phyloP scores from a whole-genome alignment of 2,113 vertebrate species.

The Gnathonemus longibarbis region DNA sequence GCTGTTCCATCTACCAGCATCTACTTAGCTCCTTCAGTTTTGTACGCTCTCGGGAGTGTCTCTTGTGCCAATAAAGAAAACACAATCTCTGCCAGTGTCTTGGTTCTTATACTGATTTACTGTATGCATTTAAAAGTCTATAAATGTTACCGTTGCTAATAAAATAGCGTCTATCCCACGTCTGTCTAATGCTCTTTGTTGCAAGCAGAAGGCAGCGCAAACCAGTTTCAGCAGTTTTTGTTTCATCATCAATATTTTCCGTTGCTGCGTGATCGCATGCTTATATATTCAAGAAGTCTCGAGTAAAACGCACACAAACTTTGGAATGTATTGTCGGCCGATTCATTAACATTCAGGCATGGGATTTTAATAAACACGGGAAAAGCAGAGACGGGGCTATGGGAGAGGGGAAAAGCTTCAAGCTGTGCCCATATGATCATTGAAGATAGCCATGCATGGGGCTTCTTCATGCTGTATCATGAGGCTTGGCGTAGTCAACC shows the following conservation, averaged over 20 bases:
- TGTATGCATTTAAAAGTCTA: slow-evolving; percentile 7
- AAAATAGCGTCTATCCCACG: neutral
- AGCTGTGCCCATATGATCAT: slow-evolving; percentile 3
- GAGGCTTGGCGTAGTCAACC: neutral
- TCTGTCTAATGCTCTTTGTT: neutral
- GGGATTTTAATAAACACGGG: neutral
- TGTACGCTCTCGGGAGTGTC: neutral
- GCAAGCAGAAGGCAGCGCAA: neutral
- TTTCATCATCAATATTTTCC: neutral
- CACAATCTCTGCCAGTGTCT: neutral
- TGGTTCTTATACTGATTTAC: neutral
- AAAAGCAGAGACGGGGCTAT: neutral
- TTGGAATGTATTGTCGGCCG: neutral
- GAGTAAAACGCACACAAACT: neutral
- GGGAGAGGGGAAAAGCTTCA: neutral
- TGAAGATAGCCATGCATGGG: neutral
- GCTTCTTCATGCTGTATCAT: neutral
- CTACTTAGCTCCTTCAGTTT: neutral
- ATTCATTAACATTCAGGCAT: neutral
- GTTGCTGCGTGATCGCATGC: neutral
- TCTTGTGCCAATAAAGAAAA: neutral
- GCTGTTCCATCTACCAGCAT: neutral
- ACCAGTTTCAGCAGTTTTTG: slow-evolving; percentile 5
- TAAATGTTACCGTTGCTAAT: slow-evolving; percentile 3
- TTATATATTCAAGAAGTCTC: neutral